These are phyloP conservation scores for Eulemur rubriventer DNA, from an alignment of 2,797 vertebrate species.

Conservation along the genomic window DNA sequence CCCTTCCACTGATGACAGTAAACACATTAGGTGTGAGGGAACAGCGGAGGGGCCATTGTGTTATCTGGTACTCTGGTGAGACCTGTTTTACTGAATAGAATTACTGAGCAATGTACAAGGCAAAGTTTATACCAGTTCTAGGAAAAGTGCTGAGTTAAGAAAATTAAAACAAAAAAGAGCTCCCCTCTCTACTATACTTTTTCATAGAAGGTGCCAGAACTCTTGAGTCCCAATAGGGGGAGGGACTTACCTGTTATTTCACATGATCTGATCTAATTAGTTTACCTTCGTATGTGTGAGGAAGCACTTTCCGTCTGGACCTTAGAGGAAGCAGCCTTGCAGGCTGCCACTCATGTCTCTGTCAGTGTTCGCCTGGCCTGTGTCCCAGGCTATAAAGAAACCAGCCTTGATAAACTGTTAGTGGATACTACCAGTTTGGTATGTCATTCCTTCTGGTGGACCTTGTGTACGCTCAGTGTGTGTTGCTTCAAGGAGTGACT, in stretches of 20 bases:
- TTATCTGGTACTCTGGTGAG: not conserved
- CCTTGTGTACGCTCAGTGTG: not conserved
- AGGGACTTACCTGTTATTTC: not conserved
- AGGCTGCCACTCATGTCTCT: not conserved
- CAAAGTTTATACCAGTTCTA: not conserved
- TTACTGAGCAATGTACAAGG: not conserved
- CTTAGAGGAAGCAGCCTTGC: not conserved
- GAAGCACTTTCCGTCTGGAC: not conserved
- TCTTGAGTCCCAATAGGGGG: not conserved
- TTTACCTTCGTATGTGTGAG: not conserved
- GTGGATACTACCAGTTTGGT: not conserved
- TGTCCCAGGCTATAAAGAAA: not conserved
- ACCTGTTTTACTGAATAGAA: not conserved
- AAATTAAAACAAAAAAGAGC: not conserved
- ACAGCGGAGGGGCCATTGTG: too few species aligned
- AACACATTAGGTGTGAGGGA: not conserved
- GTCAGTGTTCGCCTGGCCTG: not conserved
- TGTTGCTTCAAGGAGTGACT: not conserved
- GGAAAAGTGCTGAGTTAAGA: not conserved
- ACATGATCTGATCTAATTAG: not conserved
- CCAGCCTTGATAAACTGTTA: not conserved
- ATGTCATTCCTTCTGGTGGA: not conserved
- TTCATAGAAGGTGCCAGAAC: not conserved
- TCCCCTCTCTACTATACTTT: not conserved
- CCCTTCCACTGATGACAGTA: not conserved